Percentiles rank a stretch among this genome's conserved stretches.
Evolutionary conservation across 2,113 vertebrate species (phyloP).

Genomic region (Sardina pilchardus): DNA sequence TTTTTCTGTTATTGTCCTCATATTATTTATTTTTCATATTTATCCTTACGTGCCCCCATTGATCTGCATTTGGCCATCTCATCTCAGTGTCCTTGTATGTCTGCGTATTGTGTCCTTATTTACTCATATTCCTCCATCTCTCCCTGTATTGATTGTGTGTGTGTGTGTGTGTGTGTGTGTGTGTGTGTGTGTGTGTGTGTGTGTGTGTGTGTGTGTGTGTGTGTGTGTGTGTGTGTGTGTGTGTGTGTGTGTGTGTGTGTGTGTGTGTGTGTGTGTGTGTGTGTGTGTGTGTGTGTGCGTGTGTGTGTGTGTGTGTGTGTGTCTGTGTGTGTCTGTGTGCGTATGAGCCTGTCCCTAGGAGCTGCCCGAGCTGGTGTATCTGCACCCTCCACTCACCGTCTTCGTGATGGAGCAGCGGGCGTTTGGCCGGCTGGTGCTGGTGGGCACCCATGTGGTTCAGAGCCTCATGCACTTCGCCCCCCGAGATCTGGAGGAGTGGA

Average conservation of each 20-base stretch:
- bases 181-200: too few relatives aligned
- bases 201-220: background rate
- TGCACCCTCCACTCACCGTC: constrained; percentile 91
- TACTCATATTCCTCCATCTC: too few relatives aligned
- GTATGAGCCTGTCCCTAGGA: constrained; percentile 69
- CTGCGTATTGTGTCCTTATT: background rate
- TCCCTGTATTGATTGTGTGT: too few relatives aligned
- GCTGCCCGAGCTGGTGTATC: constrained; percentile 85
- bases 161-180: too few relatives aligned
- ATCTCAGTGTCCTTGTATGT: background rate
- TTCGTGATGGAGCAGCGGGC: constrained; percentile 85
- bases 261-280: too few relatives aligned
- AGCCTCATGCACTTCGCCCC: constrained; percentile 82
- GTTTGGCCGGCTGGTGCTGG: constrained; percentile 83
- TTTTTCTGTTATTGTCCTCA: background rate
- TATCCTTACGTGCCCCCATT: background rate
- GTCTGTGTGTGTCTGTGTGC: background rate
- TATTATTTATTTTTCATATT: background rate
- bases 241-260: too few relatives aligned
- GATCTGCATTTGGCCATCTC: background rate
- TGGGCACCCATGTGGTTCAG: constrained; percentile 84
- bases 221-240: background rate
- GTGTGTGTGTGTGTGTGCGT: background rate
- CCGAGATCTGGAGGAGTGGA: constrained; percentile 62
- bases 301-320: background rate